Conservation (phyloP, 2,797 vertebrate species). For the Melanogrammus aeglefinus region DNA sequence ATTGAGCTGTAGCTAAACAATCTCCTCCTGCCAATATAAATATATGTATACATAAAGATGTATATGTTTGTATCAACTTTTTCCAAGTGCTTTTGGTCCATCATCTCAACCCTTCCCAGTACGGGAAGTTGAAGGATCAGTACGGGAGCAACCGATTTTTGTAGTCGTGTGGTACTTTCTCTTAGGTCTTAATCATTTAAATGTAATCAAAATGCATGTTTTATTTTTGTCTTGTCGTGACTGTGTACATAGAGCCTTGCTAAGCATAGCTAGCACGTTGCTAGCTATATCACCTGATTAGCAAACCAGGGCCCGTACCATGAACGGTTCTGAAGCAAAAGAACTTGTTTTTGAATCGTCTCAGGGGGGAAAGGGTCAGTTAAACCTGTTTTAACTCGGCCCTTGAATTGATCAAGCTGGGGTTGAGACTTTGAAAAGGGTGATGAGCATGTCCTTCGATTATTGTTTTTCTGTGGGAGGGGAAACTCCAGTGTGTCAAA, state of each 20-base stretch:
- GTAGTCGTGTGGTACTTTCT: neutral
- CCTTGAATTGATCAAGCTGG: neutral
- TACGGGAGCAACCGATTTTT: neutral
- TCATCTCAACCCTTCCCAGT: neutral
- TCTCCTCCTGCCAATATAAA: neutral
- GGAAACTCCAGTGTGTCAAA: neutral
- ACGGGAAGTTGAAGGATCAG: neutral
- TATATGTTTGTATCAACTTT: neutral
- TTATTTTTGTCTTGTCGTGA: neutral
- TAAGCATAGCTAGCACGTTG: neutral
- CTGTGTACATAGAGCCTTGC: neutral
- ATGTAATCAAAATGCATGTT: neutral
- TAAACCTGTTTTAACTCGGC: neutral
- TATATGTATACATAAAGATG: neutral
- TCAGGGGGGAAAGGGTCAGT: neutral
- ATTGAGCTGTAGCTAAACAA: neutral
- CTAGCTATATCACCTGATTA: neutral
- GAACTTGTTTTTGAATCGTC: neutral
- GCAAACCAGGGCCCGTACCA: neutral
- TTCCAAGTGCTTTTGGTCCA: constrained; percentile 1
- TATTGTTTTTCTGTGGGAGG: neutral
- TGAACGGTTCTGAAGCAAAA: neutral
- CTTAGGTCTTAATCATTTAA: neutral
- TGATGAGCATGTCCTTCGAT: neutral
- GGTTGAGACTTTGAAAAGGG: neutral